Percentiles rank a stretch among this genome's conserved stretches.
These are phyloP conservation scores for Phocides pigmalion DNA, from an alignment of 1,140 invertebrate species.

Conservation along the genomic window DNA sequence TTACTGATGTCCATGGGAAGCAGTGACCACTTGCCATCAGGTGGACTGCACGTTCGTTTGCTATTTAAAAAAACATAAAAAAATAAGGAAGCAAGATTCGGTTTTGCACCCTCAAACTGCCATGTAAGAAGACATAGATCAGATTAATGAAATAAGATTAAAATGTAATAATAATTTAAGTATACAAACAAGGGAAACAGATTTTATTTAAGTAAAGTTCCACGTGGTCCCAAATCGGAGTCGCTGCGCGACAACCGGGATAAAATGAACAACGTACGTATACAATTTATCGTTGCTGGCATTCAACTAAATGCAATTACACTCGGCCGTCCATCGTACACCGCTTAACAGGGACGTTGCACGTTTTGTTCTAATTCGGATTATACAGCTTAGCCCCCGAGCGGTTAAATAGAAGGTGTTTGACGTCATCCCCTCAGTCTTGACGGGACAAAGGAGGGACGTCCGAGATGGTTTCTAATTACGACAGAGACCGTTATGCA, in stretches of 20 bases:
- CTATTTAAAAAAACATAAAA: too few species aligned
- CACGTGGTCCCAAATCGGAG: background rate
- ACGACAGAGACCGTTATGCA: constrained; percentile 79
- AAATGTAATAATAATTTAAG: too few species aligned
- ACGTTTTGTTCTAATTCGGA: constrained; percentile 60
- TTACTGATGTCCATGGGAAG: too few species aligned
- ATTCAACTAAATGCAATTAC: constrained; percentile 41
- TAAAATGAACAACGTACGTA: constrained; percentile 33
- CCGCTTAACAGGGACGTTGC: constrained; percentile 39
- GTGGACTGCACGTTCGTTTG: too few species aligned
- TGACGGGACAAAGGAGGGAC: constrained; percentile 72
- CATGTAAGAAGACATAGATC: too few species aligned
- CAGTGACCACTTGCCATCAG: too few species aligned
- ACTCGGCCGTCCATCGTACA: constrained; percentile 27
- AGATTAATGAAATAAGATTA: too few species aligned
- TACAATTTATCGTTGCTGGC: constrained; percentile 25
- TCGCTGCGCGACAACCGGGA: constrained; percentile 31
- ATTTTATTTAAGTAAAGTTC: background rate
- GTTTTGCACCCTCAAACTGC: too few species aligned
- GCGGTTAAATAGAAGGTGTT: constrained; percentile 70
- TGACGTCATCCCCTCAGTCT: constrained; percentile 61
- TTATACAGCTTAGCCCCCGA: constrained; percentile 59
- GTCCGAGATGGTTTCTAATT: constrained; percentile 80
- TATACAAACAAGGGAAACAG: too few species aligned
- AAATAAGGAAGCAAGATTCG: too few species aligned